Conservation (phyloP, 1,140 invertebrate species). For the Caenorhabditis elegans region WBcel235 BX284605.5:13100001-13100500, state of each 20-base stretch:
- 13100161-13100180: conserved; percentile 56
- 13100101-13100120: conserved; percentile 22
- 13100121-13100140: conserved; percentile 48
- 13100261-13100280: conserved; percentile 56
- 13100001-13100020: conserved; percentile 57
- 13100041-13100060: conserved; percentile 53
- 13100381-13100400: conserved; percentile 55
- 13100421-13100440: conserved; percentile 57
- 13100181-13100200: conserved; percentile 57
- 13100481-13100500: conserved; percentile 55
- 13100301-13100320: conserved; percentile 60
- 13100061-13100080: conserved; percentile 56
- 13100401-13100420: conserved; percentile 55
- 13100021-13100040: conserved; percentile 55
- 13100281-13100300: conserved; percentile 57
- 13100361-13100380: conserved; percentile 55
- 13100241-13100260: conserved; percentile 58
- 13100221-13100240: conserved; percentile 57
- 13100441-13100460: conserved; percentile 48
- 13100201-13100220: conserved; percentile 37
- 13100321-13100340: conserved; percentile 63
- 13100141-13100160: conserved; percentile 51
- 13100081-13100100: conserved; percentile 48
- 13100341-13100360: conserved; percentile 52
- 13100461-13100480: conserved; percentile 49